Conservation (phyloP, 2,113 vertebrate genomes). For the Okapia johnstoni region DNA sequence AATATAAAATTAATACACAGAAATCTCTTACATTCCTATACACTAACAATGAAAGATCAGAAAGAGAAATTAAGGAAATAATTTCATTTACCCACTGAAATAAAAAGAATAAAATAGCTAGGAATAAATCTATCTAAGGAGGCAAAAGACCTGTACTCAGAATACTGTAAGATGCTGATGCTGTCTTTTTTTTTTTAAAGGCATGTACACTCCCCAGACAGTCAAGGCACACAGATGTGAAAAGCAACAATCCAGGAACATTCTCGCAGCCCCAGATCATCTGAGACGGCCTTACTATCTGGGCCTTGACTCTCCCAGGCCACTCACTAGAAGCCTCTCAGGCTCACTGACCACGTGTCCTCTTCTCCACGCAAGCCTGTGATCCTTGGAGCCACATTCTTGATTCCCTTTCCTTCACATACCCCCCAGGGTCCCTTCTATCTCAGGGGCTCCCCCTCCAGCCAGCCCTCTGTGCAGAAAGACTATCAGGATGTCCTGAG, state of each 20-base stretch:
- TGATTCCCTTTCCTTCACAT: neutral
- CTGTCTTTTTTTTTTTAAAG: neutral
- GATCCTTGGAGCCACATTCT: neutral
- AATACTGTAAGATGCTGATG: neutral
- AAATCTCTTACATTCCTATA: neutral
- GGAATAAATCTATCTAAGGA: neutral
- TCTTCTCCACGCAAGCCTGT: rapidly evolving
- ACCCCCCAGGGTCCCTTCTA: neutral
- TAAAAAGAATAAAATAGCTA: neutral
- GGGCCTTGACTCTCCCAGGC: neutral
- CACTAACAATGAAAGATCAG: neutral
- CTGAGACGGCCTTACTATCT: neutral
- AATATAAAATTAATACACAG: neutral
- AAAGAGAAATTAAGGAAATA: neutral
- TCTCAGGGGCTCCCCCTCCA: neutral
- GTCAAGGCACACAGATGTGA: neutral
- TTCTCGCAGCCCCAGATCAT: neutral
- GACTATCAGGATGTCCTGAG: neutral
- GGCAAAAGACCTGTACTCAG: neutral
- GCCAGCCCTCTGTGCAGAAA: neutral
- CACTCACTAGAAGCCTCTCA: neutral
- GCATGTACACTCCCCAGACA: neutral
- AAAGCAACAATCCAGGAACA: neutral
- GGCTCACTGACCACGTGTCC: neutral
- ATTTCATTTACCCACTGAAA: neutral